Percentiles rank a stretch among this genome's conserved stretches.
Conservation (phyloP, 2,888 invertebrate species). For the Anoplius nigerrimus region DNA sequence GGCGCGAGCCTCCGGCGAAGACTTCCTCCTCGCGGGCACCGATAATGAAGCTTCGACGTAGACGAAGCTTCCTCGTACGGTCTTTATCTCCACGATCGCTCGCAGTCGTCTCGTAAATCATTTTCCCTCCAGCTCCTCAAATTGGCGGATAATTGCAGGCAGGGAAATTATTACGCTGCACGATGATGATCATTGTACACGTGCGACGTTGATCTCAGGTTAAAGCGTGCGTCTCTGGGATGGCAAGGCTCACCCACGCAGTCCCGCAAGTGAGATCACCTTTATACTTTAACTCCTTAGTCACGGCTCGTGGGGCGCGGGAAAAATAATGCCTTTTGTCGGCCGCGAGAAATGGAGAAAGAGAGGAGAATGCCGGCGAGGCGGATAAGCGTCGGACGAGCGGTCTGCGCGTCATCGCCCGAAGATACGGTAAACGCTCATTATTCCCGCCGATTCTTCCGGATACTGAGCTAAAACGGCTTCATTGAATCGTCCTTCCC, state of each 20-base stretch:
- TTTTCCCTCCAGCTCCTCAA: too few relatives aligned
- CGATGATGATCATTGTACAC: too few relatives aligned
- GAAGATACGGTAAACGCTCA: neutral
- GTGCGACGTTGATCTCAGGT: too few relatives aligned
- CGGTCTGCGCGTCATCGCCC: conserved; percentile 31
- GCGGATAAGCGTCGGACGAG: neutral
- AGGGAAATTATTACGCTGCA: conserved; percentile 22
- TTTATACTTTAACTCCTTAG: conserved; percentile 60
- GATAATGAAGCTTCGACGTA: too few relatives aligned
- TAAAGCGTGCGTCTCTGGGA: neutral
- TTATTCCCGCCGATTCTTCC: conserved; percentile 17
- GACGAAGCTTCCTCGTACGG: too few relatives aligned
- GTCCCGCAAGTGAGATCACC: conserved; percentile 65
- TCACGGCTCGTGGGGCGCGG: too few relatives aligned
- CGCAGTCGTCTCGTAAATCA: too few relatives aligned
- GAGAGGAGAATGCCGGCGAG: neutral
- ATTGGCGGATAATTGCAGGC: too few relatives aligned
- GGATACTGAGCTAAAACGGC: conserved; percentile 10
- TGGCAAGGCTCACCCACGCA: conserved; percentile 55
- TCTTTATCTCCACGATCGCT: too few relatives aligned
- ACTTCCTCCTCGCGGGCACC: too few relatives aligned
- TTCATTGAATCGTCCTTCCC: conserved; percentile 31
- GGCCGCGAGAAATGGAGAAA: neutral
- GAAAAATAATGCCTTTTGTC: too few relatives aligned
- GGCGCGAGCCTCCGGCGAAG: too few relatives aligned